Evolutionary conservation across 2,113 vertebrate species (phyloP).

Genomic region (Oryzias curvinotus): DNA sequence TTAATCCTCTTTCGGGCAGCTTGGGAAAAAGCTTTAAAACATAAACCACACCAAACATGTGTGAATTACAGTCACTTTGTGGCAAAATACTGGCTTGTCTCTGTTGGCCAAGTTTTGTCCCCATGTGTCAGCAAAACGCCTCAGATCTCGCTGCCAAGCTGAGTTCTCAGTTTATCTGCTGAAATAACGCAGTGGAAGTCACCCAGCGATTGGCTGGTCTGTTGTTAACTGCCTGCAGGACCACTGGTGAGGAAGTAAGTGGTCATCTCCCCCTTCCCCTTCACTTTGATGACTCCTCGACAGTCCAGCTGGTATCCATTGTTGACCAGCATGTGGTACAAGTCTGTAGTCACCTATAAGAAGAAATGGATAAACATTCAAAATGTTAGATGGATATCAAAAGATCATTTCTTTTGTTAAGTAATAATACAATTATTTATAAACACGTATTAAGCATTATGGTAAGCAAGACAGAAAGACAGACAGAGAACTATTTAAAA

Average conservation of each 20-base stretch:
- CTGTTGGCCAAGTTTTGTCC: conserved; percentile 28
- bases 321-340: conserved; percentile 90
- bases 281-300: conserved; percentile 93
- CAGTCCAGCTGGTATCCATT: conserved; percentile 92
- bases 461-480: too few relatives aligned
- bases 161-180: conserved; percentile 48
- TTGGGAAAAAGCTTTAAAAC: conserved; percentile 47
- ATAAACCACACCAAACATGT: conserved; percentile 37
- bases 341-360: conserved; percentile 90
- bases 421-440: too few relatives aligned
- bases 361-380: conserved; percentile 43
- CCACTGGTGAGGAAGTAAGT: conserved; percentile 96
- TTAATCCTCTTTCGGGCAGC: conserved; percentile 68
- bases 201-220: conserved; percentile 28
- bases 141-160: conserved; percentile 29
- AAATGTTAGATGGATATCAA: conserved; percentile 6
- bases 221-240: conserved; percentile 83
- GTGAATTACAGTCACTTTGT: conserved; percentile 32
- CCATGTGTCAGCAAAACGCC: conserved; percentile 29
- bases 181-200: conserved; percentile 63
- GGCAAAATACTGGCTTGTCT: conserved; percentile 35
- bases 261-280: conserved; percentile 97
- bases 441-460: too few relatives aligned
- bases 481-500: too few relatives aligned
- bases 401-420: too few relatives aligned